Evolutionary conservation across 2,888 invertebrate genomes (phyloP).

Genomic region (Apomyelois bistriatella): DNA sequence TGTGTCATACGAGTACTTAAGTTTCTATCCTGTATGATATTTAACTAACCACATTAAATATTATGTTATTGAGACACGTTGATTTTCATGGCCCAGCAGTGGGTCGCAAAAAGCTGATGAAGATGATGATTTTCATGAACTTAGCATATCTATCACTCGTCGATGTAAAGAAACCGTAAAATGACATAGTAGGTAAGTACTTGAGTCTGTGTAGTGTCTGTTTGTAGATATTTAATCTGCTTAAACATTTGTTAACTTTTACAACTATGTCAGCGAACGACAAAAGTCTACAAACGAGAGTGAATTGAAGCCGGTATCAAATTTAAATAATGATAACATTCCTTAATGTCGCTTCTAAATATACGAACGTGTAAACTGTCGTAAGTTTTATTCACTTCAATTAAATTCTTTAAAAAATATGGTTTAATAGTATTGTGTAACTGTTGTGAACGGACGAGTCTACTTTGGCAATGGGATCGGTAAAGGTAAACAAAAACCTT

Average conservation of each 20-base stretch:
- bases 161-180: neutral
- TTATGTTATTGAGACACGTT: too few relatives aligned
- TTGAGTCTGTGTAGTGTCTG: neutral
- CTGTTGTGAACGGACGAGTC: neutral
- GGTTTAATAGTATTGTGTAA: neutral
- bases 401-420: neutral
- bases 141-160: neutral
- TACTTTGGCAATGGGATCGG: neutral
- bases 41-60: too few relatives aligned
- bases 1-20: too few relatives aligned
- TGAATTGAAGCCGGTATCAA: neutral
- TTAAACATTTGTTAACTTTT: neutral
- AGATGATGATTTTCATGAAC: too few relatives aligned
- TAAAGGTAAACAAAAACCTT: neutral
- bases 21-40: too few relatives aligned
- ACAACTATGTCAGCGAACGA: constrained; percentile 4
- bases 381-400: neutral
- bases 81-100: too few relatives aligned
- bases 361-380: neutral
- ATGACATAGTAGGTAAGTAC: neutral
- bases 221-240: neutral
- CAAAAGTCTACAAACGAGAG: constrained; percentile 13
- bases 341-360: constrained; percentile 14
- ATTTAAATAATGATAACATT: constrained; percentile 30
- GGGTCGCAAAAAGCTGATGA: too few relatives aligned